Conservation (phyloP, 2,113 vertebrate genomes). For the Oncorhynchus kisutch region DNA sequence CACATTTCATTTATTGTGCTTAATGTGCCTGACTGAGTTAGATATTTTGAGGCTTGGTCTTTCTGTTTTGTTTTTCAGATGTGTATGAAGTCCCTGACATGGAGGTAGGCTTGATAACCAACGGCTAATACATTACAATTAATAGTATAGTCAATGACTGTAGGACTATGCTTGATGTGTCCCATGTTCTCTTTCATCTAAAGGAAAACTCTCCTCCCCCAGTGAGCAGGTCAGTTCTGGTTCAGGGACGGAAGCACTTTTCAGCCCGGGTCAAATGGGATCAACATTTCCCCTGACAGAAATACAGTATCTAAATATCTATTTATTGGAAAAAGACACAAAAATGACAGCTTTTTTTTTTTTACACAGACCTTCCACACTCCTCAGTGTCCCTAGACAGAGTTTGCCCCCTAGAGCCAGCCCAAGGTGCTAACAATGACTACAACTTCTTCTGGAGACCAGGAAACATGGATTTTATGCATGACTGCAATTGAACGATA, state of each 20-base stretch:
- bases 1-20: too few relatives aligned
- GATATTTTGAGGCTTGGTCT: conserved; percentile 5
- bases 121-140: not conserved
- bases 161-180: conserved; percentile 8
- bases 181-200: conserved; percentile 28
- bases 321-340: not conserved
- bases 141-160: not conserved
- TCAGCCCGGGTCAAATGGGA: too few relatives aligned
- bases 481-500: not conserved
- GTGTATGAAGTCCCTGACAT: conserved; percentile 77
- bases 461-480: not conserved
- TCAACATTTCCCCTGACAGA: not conserved
- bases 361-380: conserved; percentile 29
- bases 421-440: conserved; percentile 59
- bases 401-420: conserved; percentile 59
- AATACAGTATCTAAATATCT: not conserved
- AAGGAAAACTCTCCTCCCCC: conserved; percentile 60
- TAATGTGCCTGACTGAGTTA: too few relatives aligned
- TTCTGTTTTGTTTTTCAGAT: conserved; percentile 61
- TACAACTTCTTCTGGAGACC: not conserved
- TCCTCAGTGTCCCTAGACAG: conserved; percentile 8
- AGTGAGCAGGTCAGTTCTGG: conserved; percentile 52
- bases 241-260: too few relatives aligned
- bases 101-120: conserved; percentile 64
- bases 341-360: not conserved